Conservation (phyloP, 2,113 vertebrate species). For the Oreochromis spilurus region DNA sequence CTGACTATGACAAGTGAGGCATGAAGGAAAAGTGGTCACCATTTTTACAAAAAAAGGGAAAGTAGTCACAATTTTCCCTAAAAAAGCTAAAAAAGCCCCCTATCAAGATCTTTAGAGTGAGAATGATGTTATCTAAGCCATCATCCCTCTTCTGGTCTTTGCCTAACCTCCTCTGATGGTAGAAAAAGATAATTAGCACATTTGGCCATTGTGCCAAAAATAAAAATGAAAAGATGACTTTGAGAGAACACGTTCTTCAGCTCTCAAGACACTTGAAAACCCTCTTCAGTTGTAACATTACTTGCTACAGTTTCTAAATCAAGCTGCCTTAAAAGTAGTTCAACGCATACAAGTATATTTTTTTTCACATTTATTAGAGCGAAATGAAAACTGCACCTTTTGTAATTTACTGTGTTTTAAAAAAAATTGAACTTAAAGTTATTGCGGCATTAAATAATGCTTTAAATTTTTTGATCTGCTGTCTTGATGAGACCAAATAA, state of each 20-base stretch:
- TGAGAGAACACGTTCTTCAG: conserved; percentile 7
- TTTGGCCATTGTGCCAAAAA: conserved; percentile 33
- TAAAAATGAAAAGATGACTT: conserved; percentile 35
- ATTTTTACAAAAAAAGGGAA: neutral
- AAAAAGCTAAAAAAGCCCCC: neutral
- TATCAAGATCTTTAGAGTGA: neutral
- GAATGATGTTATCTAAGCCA: conserved; percentile 5
- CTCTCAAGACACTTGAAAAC: conserved; percentile 11
- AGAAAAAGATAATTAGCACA: conserved; percentile 30
- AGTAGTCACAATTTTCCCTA: neutral
- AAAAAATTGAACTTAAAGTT: neutral
- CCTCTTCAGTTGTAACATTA: neutral
- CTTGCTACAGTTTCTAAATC: neutral
- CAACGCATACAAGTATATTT: neutral
- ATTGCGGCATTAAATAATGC: neutral
- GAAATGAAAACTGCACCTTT: neutral
- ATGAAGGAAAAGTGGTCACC: neutral
- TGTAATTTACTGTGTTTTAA: neutral
- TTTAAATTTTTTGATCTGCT: neutral
- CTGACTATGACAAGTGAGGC: neutral
- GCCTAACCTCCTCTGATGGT: neutral
- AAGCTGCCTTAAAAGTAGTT: neutral
- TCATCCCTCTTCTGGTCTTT: conserved; percentile 4
- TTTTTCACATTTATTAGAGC: neutral
- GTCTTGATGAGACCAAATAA: neutral